A percentile compares a stretch with the other conserved stretches of the same genome.
phyloP scores from a whole-genome alignment of 2,888 invertebrate species.

The Limnephilus marmoratus region DNA sequence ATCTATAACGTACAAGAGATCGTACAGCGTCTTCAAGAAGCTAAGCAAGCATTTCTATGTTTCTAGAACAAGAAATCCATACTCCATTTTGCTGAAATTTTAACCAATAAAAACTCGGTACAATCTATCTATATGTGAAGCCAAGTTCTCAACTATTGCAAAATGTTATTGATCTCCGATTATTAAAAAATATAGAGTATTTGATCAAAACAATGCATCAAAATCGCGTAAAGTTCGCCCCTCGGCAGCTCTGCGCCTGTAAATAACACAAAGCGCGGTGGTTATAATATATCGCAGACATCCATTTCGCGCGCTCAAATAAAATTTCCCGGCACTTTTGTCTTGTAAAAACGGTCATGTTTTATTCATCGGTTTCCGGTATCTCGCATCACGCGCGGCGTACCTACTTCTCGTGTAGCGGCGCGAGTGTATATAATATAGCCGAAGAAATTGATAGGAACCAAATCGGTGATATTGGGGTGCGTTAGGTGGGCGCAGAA shows the following conservation, averaged over 20 bases:
- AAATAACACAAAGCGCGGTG: conserved; percentile 22
- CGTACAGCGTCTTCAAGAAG: too few relatives aligned
- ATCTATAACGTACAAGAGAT: too few relatives aligned
- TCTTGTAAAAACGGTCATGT: conserved; percentile 57
- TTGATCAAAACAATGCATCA: not conserved
- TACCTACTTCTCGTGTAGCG: not conserved
- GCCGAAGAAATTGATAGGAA: not conserved
- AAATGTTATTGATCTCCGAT: not conserved
- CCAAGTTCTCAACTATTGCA: not conserved
- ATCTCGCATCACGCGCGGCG: conserved; percentile 54
- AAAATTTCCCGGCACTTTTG: conserved; percentile 44
- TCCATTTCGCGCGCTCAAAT: conserved; percentile 48
- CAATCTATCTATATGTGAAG: too few relatives aligned
- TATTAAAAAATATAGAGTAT: not conserved
- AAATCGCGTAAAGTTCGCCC: not conserved
- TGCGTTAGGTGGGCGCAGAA: not conserved
- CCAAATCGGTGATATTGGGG: not conserved
- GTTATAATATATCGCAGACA: conserved; percentile 5
- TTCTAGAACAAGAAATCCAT: too few relatives aligned
- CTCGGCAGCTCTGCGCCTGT: not conserved
- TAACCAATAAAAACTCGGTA: too few relatives aligned
- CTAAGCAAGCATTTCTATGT: too few relatives aligned
- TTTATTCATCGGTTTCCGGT: conserved; percentile 58
- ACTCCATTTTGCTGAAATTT: too few relatives aligned
- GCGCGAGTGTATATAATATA: not conserved